Evolutionary conservation across 2,797 vertebrate species (phyloP), one percentile per base, ranked within the genome.

Genomic region (Muscicapa striata): DNA sequence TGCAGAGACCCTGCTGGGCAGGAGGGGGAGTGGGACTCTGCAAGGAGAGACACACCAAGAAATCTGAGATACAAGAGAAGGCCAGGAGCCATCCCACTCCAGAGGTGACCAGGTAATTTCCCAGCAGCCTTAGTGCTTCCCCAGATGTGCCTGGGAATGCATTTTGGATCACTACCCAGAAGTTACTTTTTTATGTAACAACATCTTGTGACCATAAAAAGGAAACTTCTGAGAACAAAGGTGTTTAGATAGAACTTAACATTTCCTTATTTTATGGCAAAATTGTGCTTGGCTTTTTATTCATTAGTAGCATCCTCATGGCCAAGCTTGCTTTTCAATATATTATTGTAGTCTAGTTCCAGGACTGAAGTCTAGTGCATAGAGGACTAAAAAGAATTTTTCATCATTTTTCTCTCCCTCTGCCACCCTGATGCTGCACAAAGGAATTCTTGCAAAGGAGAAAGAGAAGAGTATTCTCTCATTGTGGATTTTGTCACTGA

Each of bases 31-130:
- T 0, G 1, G 18, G 17, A 13, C 45, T 68, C 10, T 32, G 52
- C 48, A 32, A 55, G 29, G 27, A 58, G 36, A 52, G 9, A 51
- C 18, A 40, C 11, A 38, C 54, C 3, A 15, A 11, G 36, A 70
- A 52, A 36, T 4, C 20, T 10, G 54, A 80, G 38, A 10, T 4
- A 5, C 18, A 72, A 20, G n/a, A 59, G 29, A 10, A 18, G 18
- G 20, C 30, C 70, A 52, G 64, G 48, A 89, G 15, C 69, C 30
- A n/a, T 20, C 49, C 58, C 34, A 1, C 49, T 57, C 22, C 41
- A 49, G 61, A 77, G 10, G 15, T 26, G 55, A 76, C 12, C 0
- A 0, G 21, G 11, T 34, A 69, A 30, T 30, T 68, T 38, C 38
- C 19, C 11, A 22, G 34, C 52, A 83, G 52, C 40, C 20, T 61